Percentiles rank a stretch among this genome's conserved stretches.
phyloP scores from a whole-genome alignment of 1,140 invertebrate genomes.

The Cotesia glomerata region DNA sequence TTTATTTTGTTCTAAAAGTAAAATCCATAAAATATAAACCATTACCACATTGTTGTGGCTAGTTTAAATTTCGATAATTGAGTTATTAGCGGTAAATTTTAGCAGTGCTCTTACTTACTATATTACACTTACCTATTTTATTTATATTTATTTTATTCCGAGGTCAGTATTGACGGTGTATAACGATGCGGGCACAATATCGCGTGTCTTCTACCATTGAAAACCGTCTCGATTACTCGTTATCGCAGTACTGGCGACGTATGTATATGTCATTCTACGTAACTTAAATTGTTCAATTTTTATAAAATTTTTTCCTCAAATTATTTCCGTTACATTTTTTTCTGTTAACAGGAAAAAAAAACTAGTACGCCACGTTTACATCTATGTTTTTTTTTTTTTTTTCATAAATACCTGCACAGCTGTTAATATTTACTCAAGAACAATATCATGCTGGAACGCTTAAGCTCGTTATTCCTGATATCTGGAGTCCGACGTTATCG shows the following conservation, averaged over 20 bases:
- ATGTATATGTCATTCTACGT: background rate
- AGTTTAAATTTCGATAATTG: too few species aligned
- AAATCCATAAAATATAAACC: too few species aligned
- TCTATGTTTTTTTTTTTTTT: background rate
- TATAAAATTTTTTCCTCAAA: constrained; percentile 10
- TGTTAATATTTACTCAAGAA: constrained; percentile 51
- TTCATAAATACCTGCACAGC: constrained; percentile 27
- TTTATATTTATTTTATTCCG: constrained; percentile 26
- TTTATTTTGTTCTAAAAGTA: too few species aligned
- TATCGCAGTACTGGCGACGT: constrained; percentile 25
- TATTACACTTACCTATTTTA: background rate
- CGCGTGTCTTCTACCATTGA: constrained; percentile 36
- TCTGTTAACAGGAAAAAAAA: constrained; percentile 25
- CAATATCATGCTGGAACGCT: constrained; percentile 46
- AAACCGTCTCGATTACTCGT: constrained; percentile 40
- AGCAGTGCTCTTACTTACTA: background rate
- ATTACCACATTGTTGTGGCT: too few species aligned
- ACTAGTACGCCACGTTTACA: constrained; percentile 25
- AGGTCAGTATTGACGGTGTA: constrained; percentile 26
- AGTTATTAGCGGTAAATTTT: too few species aligned
- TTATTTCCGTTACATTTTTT: constrained; percentile 26
- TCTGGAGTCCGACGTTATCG: constrained; percentile 45
- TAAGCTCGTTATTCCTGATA: constrained; percentile 41
- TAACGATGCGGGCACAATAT: constrained; percentile 32
- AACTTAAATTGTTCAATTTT: constrained; percentile 19